These are phyloP conservation scores for Pocillopora grandis DNA, from an alignment of 92 coral and sea anemone species.

Conservation along the genomic window DNA sequence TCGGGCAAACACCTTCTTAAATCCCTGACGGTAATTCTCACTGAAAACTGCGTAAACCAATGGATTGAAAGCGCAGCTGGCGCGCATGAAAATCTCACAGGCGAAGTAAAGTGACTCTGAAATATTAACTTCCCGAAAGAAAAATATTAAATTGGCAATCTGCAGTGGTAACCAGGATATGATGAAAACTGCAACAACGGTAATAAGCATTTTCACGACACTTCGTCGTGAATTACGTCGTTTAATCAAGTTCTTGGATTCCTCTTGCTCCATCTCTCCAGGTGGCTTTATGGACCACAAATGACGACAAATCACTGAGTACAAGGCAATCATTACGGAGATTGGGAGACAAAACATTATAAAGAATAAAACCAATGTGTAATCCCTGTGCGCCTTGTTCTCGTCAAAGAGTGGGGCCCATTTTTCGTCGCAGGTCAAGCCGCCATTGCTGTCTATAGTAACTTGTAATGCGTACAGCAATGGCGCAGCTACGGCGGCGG, in stretches of 20 bases:
- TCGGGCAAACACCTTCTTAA: slow-evolving; percentile 51
- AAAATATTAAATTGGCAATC: slow-evolving; percentile 57
- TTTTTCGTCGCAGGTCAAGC: slow-evolving; percentile 58
- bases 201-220: slow-evolving; percentile 79
- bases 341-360: slow-evolving; percentile 82
- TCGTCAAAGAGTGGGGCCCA: slow-evolving; percentile 76
- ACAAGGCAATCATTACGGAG: slow-evolving; percentile 67
- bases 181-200: slow-evolving; percentile 67
- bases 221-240: slow-evolving; percentile 59
- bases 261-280: slow-evolving; percentile 58
- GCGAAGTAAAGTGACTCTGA: slow-evolving; percentile 37
- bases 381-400: slow-evolving; percentile 48
- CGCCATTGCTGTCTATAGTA: background rate
- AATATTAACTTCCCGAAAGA: background rate
- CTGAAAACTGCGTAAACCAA: slow-evolving; percentile 73
- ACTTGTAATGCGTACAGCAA: slow-evolving; percentile 65
- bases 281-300: slow-evolving; percentile 83
- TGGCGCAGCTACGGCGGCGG: slow-evolving; percentile 77
- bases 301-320: slow-evolving; percentile 71
- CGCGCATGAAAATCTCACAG: slow-evolving; percentile 68
- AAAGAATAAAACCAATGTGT: slow-evolving; percentile 71
- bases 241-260: slow-evolving; percentile 41
- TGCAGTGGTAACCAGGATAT: slow-evolving; percentile 77
- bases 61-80: slow-evolving; percentile 77
- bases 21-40: slow-evolving; percentile 79